Percentiles rank a stretch among this genome's conserved stretches.
These are phyloP conservation scores for Eretmocerus hayati DNA, from an alignment of 2,888 invertebrate genomes.

Conservation along the genomic window DNA sequence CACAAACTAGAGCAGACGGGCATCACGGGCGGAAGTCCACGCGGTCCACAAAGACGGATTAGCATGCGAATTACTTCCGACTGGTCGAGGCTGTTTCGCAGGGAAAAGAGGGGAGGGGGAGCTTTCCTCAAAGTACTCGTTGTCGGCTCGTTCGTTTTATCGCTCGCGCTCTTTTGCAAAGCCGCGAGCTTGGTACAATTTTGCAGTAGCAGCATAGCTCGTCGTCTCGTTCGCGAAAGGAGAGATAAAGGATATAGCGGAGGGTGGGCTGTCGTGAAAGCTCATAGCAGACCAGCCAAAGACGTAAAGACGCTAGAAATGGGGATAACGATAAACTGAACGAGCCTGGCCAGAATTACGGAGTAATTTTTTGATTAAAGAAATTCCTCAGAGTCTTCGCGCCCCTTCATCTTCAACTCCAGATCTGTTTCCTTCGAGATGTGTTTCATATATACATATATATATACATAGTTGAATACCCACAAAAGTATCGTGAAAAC, in stretches of 20 bases:
- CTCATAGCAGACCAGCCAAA: background rate
- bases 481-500: too few relatives aligned
- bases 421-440: too few relatives aligned
- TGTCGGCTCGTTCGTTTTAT: conserved; percentile 20
- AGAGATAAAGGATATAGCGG: background rate
- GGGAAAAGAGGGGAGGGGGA: conserved; percentile 15
- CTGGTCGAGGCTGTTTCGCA: conserved; percentile 27
- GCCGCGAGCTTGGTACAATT: background rate
- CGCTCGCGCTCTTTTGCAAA: background rate
- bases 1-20: background rate
- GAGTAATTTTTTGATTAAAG: conserved; percentile 16
- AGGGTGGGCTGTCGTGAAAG: background rate
- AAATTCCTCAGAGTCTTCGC: conserved; percentile 1
- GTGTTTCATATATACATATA: too few relatives aligned
- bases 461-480: too few relatives aligned
- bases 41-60: conserved; percentile 36
- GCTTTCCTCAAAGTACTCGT: conserved; percentile 27
- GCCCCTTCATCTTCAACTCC: too few relatives aligned
- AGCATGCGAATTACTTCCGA: conserved; percentile 38
- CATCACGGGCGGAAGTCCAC: conserved; percentile 9
- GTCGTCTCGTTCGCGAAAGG: too few relatives aligned
- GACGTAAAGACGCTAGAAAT: background rate
- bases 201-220: background rate
- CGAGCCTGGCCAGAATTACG: conserved; percentile 12
- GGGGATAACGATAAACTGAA: conserved; percentile 7